These are phyloP conservation scores for Chromobotia macracanthus DNA, from an alignment of 2,797 vertebrate species.

Conservation along the genomic window DNA sequence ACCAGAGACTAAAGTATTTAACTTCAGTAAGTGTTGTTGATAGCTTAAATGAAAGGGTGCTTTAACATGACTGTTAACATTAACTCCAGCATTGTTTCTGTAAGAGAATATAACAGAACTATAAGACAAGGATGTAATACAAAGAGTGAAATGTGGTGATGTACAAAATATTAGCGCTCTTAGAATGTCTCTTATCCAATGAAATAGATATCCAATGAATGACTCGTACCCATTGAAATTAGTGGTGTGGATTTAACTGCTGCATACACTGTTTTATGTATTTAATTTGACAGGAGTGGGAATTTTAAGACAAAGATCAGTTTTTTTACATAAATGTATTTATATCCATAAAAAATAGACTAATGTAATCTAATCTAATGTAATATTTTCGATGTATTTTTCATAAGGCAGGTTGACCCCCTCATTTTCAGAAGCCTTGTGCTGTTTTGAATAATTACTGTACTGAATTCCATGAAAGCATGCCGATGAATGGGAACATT, in stretches of 20 bases:
- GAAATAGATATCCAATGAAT: no score
- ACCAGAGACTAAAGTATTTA: neutral
- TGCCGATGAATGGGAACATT: slow-evolving; percentile 35
- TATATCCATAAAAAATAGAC: neutral
- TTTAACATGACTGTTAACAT: neutral
- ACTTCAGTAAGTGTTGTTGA: neutral
- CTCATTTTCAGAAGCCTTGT: slow-evolving; percentile 15
- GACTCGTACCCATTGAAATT: no score
- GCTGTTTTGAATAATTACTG: slow-evolving; percentile 52
- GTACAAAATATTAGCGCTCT: neutral
- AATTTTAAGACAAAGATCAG: no score
- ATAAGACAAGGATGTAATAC: no score
- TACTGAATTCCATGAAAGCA: slow-evolving; percentile 39
- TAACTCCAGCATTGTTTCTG: no score
- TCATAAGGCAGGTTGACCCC: slow-evolving; percentile 6
- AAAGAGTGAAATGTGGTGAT: neutral
- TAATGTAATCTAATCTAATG: no score
- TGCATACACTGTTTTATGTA: no score
- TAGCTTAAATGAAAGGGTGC: neutral
- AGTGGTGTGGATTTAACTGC: no score
- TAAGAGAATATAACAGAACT: no score
- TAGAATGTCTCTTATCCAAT: neutral
- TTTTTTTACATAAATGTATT: neutral
- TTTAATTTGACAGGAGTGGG: no score
- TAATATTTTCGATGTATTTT: slow-evolving; percentile 14